Percentiles rank a stretch among this genome's conserved stretches.
phyloP scores from a whole-genome alignment of 2,888 invertebrate genomes.

The Xylocampa areola region DNA sequence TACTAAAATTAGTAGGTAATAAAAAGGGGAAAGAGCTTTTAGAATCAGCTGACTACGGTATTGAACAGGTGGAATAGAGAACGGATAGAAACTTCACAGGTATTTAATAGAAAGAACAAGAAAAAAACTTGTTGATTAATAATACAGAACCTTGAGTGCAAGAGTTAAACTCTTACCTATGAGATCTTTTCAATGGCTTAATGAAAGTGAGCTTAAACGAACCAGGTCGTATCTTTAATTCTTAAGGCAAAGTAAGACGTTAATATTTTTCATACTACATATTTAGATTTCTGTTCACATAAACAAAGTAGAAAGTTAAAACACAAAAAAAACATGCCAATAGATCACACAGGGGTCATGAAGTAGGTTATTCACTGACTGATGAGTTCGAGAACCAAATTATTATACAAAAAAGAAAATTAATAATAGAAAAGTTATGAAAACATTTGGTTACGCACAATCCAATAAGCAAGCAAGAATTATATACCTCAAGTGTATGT shows the following conservation, averaged over 20 bases:
- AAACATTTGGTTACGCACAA: constrained; percentile 13
- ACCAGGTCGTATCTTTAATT: constrained; percentile 43
- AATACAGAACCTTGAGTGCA: constrained; percentile 18
- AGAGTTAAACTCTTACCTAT: constrained; percentile 21
- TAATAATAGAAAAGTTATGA: constrained; percentile 1
- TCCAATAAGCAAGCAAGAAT: constrained; percentile 31
- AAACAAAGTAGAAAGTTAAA: constrained; percentile 15
- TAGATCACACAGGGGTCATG: constrained; percentile 15
- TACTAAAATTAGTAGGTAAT: background rate
- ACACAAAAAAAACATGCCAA: constrained; percentile 22
- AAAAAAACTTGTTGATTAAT: background rate
- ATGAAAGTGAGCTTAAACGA: constrained; percentile 45
- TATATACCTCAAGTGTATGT: constrained; percentile 72
- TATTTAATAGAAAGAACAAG: background rate
- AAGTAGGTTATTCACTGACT: constrained; percentile 24
- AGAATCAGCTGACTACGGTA: background rate
- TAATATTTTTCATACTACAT: constrained; percentile 15
- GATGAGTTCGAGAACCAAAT: constrained; percentile 3
- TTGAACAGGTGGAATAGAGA: background rate
- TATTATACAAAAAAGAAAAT: constrained; percentile 18
- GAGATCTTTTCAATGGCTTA: constrained; percentile 24
- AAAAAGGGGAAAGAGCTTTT: background rate
- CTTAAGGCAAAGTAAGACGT: constrained; percentile 18
- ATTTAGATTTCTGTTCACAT: constrained; percentile 15
- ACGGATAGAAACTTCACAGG: background rate